phyloP scores from a whole-genome alignment of 2,888 invertebrate genomes.

The Ectropis crepuscularia region DNA sequence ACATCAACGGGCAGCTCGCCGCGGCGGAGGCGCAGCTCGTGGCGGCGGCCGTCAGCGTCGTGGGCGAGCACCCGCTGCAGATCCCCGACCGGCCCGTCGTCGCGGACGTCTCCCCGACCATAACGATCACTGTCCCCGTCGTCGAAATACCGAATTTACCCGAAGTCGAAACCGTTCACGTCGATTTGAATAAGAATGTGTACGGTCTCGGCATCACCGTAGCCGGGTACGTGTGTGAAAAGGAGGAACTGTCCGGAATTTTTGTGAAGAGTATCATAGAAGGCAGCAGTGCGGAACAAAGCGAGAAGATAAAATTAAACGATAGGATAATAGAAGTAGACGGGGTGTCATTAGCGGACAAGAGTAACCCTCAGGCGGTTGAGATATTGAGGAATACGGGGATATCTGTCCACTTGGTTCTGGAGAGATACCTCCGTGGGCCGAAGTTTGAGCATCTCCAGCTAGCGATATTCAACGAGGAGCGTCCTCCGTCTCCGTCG shows the following conservation, averaged over 20 bases:
- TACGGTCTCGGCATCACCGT: constrained; percentile 98
- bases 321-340: constrained; percentile 99
- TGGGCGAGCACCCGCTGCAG: constrained; percentile 76
- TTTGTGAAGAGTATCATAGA: constrained; percentile 99
- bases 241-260: constrained; percentile 99
- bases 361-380: constrained; percentile 98
- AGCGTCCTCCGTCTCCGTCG: constrained; percentile 86
- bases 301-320: constrained; percentile 96
- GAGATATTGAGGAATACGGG: constrained; percentile 97
- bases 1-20: constrained; percentile 70
- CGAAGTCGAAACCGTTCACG: constrained; percentile 95
- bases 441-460: constrained; percentile 96
- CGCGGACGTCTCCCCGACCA: constrained; percentile 70
- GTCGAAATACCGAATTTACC: constrained; percentile 87
- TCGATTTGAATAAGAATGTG: constrained; percentile 95
- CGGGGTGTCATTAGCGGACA: constrained; percentile 94
- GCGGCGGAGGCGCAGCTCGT: constrained; percentile 62
- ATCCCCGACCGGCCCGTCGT: constrained; percentile 71
- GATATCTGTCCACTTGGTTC: constrained; percentile 93
- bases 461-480: constrained; percentile 90
- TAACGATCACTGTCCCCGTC: constrained; percentile 80
- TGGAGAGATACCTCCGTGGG: constrained; percentile 96
- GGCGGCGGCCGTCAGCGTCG: constrained; percentile 74
- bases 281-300: constrained; percentile 97
- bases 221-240: constrained; percentile 98